Base-by-base conservation (phyloP, 2,888 invertebrate genomes). In the Bhutanitis thaidina region DNA sequence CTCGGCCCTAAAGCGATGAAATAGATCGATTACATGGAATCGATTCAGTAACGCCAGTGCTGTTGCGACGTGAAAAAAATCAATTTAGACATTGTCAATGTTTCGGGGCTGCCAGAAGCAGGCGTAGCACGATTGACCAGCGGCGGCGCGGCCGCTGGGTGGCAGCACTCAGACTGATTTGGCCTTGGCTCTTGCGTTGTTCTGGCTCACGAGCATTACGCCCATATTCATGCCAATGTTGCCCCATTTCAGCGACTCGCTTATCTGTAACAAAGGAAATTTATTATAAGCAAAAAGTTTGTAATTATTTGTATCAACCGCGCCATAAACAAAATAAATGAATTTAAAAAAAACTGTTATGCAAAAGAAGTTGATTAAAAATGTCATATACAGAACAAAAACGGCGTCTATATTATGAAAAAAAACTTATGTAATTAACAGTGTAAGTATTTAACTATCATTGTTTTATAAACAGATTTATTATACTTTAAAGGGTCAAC, bases 231-330 rank as follows among this genome's bases (percentile, higher is more conserved):
- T 92, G 71, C 93, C 93, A 68, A 93, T 90, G 79, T 91, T 93
- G 69, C 93, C 93, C 93, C 93, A 93, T 81, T 92, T 93, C 60
- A 93, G 90, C 72, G 92, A 92, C 84, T 93, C 93, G 77, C 92
- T 93, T 81, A 93, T 92, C 93, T 93, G 90, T 39, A 91, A 92
- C 89, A 84, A 88, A 51, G 62, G n/a, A 65, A 62, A 62, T 67
- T 65, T 46, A 13, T 29, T 7, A 53, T 43, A 29, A 53, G 36
- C 30, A 38, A 44, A 45, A 37, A 10, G 13, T 52, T 7, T 4
- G 25, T 36, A 9, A 14, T 14, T 12, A 34, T 12, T n/a, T 2
- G n/a, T 34, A 34, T n/a, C n/a, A 12, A 13, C 34, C 3, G 12
- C 9, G 15, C 2, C 3, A 20, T 4, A 4, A 4, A 20, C 20